phyloP scores from a whole-genome alignment of 2,888 invertebrate genomes.

The Pogonocherus hispidulus region DNA sequence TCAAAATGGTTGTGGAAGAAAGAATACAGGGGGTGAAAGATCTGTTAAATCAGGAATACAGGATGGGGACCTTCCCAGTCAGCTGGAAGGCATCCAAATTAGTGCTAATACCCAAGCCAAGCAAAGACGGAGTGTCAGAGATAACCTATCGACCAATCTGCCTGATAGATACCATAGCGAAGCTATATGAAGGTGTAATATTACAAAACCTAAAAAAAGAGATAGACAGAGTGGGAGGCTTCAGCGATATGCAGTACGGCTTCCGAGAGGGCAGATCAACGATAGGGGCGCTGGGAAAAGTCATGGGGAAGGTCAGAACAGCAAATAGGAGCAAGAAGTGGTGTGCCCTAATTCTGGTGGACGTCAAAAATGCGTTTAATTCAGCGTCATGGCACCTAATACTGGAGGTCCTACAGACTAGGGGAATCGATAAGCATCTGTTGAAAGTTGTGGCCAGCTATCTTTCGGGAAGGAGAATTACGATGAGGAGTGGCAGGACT shows the following conservation, averaged over 20 bases:
- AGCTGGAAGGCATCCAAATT: slow-evolving; percentile 47
- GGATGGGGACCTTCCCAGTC: slow-evolving; percentile 34
- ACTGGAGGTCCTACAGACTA: neutral
- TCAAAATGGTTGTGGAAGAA: slow-evolving; percentile 33
- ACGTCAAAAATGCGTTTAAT: slow-evolving; percentile 24
- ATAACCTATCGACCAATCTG: slow-evolving; percentile 36
- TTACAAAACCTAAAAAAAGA: slow-evolving; percentile 21
- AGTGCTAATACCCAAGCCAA: slow-evolving; percentile 16
- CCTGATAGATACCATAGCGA: slow-evolving; percentile 34
- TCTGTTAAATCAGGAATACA: slow-evolving; percentile 30
- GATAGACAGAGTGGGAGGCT: slow-evolving; percentile 19
- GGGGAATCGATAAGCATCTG: neutral
- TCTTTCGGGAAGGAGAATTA: slow-evolving; percentile 29
- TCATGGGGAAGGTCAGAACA: neutral
- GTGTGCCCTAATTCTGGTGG: slow-evolving; percentile 12
- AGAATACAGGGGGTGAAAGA: slow-evolving; percentile 30
- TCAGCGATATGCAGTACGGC: slow-evolving; percentile 44
- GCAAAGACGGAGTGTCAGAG: neutral
- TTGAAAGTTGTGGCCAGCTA: slow-evolving; percentile 15
- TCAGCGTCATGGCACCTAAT: neutral
- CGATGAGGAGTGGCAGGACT: too few relatives aligned
- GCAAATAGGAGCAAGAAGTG: neutral
- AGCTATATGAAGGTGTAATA: slow-evolving; percentile 35
- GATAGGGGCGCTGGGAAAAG: slow-evolving; percentile 8
- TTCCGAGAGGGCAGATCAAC: slow-evolving; percentile 39